Percentiles rank a stretch among this genome's conserved stretches.
Evolutionary conservation across 1,140 invertebrate species (phyloP).

Genomic region (Drosophila miranda): DNA sequence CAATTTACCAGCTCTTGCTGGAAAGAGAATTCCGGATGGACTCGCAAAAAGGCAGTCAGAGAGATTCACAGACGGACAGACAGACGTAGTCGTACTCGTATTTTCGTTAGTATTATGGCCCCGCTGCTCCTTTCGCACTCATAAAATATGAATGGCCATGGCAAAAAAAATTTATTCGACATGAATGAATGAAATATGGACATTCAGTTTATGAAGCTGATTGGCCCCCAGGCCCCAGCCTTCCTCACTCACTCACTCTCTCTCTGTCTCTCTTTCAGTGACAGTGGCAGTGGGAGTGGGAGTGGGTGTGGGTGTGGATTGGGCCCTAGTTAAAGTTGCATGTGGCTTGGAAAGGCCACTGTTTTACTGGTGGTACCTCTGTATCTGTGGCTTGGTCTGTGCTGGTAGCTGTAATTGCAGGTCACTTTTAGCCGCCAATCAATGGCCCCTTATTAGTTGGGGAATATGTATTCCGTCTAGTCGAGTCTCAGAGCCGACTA

Average conservation of each 20-base stretch:
- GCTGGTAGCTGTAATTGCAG: constrained; percentile 14
- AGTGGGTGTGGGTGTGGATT: no score
- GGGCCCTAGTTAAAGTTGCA: constrained; percentile 25
- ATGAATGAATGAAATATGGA: constrained; percentile 54
- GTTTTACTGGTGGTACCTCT: background rate
- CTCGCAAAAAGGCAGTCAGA: no score
- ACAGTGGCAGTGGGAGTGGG: no score
- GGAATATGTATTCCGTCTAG: constrained; percentile 25
- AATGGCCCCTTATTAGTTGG: constrained; percentile 31
- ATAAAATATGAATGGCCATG: constrained; percentile 61
- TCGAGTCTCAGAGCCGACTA: constrained; percentile 42
- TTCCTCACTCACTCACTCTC: no score
- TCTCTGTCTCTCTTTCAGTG: background rate
- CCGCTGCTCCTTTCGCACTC: constrained; percentile 31
- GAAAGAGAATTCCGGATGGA: no score
- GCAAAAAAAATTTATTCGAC: constrained; percentile 42
- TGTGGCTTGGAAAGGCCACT: constrained; percentile 12
- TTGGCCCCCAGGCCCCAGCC: constrained; percentile 37
- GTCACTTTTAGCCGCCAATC: constrained; percentile 18
- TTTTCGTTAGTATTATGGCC: constrained; percentile 44
- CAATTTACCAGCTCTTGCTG: constrained; percentile 26
- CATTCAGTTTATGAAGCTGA: constrained; percentile 59
- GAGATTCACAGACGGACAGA: no score
- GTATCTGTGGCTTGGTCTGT: background rate
- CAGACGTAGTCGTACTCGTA: constrained; percentile 4